Evolutionary conservation across 1,140 invertebrate genomes (phyloP), one percentile per base, ranked within the genome.

Genomic region (Drosophila pseudoananassae): DNA sequence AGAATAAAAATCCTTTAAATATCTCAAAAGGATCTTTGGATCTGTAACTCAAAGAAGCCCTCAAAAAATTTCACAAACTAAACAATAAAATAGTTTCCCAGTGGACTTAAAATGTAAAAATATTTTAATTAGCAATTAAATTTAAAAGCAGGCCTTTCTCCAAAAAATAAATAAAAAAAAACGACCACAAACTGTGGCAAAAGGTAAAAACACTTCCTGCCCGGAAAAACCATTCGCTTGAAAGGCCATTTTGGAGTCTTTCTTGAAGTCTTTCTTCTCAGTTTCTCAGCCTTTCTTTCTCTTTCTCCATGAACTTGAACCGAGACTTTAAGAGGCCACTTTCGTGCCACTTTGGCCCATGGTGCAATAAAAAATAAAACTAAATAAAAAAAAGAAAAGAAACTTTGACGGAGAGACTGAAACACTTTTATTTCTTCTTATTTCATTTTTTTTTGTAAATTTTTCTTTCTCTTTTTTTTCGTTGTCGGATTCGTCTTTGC

Each of bases 271-370:
- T 12, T 29, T 61, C 38, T 40, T 40, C 31, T 55, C 15, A 14
- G 23, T 40, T 20, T 55, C 33, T 12, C 36, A 14, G 7, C 9
- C 9, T 55, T 40, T 6, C 8, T 12, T 27, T 38, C 25, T 31
- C 12, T n/a, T 6, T 43, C 14, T 9, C 27, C 64, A 38, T 70
- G 66, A 70, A 70, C 66, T 70, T 70, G 66, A 70, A 70, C 64
- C 52, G 53, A 29, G 1, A 29, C 33, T 55, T 4, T 9, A 29
- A 64, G 29, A 60, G 33, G 20, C 9, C 33, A 49, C 64, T 56
- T 70, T 70, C 64, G 50, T 51, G 50, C 7, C 65, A 66, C 43
- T 58, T 51, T 53, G 15, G 56, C 52, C 60, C 61, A 47, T 73
- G 58, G 69, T 73, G 52, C 52, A 56, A 78, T 72, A 51, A 53